phyloP scores from a whole-genome alignment of 1,140 invertebrate species.

The Drepana arcuata region DNA sequence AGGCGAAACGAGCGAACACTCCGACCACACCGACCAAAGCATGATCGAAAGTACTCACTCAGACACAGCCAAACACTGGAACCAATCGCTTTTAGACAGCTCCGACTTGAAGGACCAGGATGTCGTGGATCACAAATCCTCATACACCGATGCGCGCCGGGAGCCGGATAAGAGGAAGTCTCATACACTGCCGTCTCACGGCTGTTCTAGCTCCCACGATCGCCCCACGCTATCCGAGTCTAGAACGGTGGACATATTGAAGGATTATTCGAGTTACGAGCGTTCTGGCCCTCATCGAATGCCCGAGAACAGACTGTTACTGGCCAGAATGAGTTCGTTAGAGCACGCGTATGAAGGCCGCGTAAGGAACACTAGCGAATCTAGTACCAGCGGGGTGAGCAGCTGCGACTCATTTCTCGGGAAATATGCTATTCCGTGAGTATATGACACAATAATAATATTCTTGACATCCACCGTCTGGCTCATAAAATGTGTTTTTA shows the following conservation, averaged over 20 bases:
- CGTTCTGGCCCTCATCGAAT: constrained; percentile 28
- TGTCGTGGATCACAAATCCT: constrained; percentile 36
- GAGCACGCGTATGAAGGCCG: constrained; percentile 66
- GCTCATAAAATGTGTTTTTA: not conserved
- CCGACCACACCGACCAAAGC: constrained; percentile 65
- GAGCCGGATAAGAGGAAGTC: constrained; percentile 65
- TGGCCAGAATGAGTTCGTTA: constrained; percentile 51
- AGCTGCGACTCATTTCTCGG: constrained; percentile 81
- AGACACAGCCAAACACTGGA: constrained; percentile 31
- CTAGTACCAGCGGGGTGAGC: constrained; percentile 84
- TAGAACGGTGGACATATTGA: constrained; percentile 72
- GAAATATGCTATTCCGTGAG: constrained; percentile 70
- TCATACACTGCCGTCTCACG: constrained; percentile 70
- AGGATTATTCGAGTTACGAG: constrained; percentile 50
- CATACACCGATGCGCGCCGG: constrained; percentile 14
- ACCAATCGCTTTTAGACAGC: not conserved
- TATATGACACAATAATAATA: constrained; percentile 8
- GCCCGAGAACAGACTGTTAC: constrained; percentile 42
- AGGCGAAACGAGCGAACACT: constrained; percentile 57
- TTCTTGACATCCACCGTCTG: not conserved
- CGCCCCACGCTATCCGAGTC: constrained; percentile 76
- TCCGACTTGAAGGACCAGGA: too few species aligned
- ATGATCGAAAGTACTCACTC: constrained; percentile 56
- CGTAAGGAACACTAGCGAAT: constrained; percentile 78
- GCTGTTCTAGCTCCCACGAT: constrained; percentile 62